A percentile compares a stretch with the other conserved stretches of the same genome.
Evolutionary conservation across 1,140 invertebrate genomes (phyloP).

Genomic region (Danaus plexippus): DNA sequence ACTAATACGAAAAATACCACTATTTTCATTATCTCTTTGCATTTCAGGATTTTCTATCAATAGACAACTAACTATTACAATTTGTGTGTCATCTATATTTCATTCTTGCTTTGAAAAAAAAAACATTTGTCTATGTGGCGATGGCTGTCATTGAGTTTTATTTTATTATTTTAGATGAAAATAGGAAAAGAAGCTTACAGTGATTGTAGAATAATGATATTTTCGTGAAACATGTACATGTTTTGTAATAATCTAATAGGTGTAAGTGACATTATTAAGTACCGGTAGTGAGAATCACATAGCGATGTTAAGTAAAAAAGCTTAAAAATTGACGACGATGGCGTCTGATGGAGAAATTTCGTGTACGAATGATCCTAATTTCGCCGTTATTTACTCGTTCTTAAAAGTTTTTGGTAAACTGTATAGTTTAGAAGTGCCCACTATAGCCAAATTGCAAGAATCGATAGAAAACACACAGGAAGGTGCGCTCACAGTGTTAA

Average conservation of each 20-base stretch:
- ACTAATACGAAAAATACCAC: too few relatives aligned
- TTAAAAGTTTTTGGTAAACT: constrained; percentile 88
- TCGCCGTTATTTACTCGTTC: constrained; percentile 95
- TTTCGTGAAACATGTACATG: constrained; percentile 71
- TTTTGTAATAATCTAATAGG: constrained; percentile 63
- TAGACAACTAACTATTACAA: constrained; percentile 1
- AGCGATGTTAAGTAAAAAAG: constrained; percentile 60
- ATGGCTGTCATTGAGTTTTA: constrained; percentile 68
- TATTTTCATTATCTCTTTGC: too few relatives aligned
- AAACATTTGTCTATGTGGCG: constrained; percentile 49
- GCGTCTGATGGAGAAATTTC: constrained; percentile 87
- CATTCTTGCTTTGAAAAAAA: constrained; percentile 24
- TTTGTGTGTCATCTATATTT: neutral
- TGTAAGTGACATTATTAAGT: constrained; percentile 57
- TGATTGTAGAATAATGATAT: constrained; percentile 62
- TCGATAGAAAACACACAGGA: constrained; percentile 90
- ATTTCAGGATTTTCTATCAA: too few relatives aligned
- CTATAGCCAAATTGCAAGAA: constrained; percentile 86
- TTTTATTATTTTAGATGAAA: constrained; percentile 60
- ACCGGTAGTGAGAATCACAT: constrained; percentile 50
- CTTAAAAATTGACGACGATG: constrained; percentile 76
- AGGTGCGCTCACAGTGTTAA: constrained; percentile 74
- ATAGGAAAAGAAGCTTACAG: constrained; percentile 55
- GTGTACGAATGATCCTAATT: constrained; percentile 95
- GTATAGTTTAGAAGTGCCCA: constrained; percentile 82